These are phyloP conservation scores for Eclectus roratus DNA, from an alignment of 2,113 vertebrate genomes.

Conservation along the genomic window DNA sequence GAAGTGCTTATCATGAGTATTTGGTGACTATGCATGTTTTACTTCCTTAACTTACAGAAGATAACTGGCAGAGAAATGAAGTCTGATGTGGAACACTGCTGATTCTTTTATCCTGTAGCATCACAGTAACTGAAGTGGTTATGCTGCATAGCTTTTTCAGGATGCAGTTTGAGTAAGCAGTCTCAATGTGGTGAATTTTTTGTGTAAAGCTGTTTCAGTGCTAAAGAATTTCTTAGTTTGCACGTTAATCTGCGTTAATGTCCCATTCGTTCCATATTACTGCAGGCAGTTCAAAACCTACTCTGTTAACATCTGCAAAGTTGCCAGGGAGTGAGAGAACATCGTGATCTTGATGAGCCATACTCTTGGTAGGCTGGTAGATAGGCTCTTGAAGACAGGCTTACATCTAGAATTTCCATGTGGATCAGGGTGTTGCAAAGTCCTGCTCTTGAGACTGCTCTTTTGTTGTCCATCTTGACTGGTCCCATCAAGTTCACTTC, in stretches of 20 bases:
- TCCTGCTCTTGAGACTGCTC: background rate
- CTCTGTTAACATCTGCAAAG: accelerated
- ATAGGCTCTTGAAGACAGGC: background rate
- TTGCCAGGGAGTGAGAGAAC: background rate
- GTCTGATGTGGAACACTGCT: background rate
- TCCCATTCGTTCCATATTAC: constrained; percentile 9
- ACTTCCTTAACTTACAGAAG: background rate
- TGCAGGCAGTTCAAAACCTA: background rate
- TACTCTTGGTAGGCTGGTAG: background rate
- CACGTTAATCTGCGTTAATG: background rate
- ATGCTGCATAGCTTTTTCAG: background rate
- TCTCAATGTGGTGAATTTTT: background rate
- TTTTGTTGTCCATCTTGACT: background rate
- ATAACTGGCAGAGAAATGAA: background rate
- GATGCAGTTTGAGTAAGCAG: background rate
- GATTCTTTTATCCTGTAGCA: background rate
- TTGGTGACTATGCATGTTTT: background rate
- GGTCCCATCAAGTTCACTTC: background rate
- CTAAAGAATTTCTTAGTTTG: constrained; percentile 1
- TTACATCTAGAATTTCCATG: background rate
- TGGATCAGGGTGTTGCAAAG: background rate
- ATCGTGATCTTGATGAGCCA: background rate
- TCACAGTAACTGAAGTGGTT: background rate
- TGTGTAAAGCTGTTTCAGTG: background rate
- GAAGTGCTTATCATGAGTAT: background rate